Base-by-base conservation (phyloP, 2,888 invertebrate genomes). In the Hylaea fasciaria region DNA sequence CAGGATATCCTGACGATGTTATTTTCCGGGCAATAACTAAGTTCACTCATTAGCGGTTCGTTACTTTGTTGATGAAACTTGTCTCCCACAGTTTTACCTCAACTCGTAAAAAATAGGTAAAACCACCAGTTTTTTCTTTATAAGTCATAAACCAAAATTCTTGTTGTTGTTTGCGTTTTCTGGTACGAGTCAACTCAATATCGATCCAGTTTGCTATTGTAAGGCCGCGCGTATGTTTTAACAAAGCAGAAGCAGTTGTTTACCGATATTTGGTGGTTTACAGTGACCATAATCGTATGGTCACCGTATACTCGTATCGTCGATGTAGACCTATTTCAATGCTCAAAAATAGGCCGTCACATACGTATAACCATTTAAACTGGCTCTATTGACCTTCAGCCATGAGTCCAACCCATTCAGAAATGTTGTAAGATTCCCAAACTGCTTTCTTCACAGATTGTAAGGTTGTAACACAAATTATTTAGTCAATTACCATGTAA, bases 401-500 rank as follows among this genome's bases (percentile, higher is more conserved):
- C 37, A 22, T 22, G 3, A 61, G 13, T 46, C 12, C 28, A 51
- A 47, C 40, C 50, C 32, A 50, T 51, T 49, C 22, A 44, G 17
- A 58, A 44, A 52, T 54, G 58, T 49, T 32, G 53, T 49, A 41
- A 49, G 35, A 39, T 46, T 37, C 52, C 14, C 57, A 56, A 65
- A 56, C 51, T 59, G 22, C 64, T 66, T 64, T 66, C 63, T 66
- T 65, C 66, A 70, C 68, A 70, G 64, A 46, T 67, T 50, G 62
- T 62, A 55, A 62, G 32, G 47, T 62, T 62, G 56, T 62, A 62
- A 57, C 65, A 62, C 61, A 64, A 72, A 69, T 69, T 69, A 67
- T 68, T 67, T 59, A 51, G 62, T 65, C 72, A 71, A 71, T 72
- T 72, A 72, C 72, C 69, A 72, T 68, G 69, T 71, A 62, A 72